Evolutionary conservation across 2,113 vertebrate species (phyloP).

Genomic region (Nannospalax galili): DNA sequence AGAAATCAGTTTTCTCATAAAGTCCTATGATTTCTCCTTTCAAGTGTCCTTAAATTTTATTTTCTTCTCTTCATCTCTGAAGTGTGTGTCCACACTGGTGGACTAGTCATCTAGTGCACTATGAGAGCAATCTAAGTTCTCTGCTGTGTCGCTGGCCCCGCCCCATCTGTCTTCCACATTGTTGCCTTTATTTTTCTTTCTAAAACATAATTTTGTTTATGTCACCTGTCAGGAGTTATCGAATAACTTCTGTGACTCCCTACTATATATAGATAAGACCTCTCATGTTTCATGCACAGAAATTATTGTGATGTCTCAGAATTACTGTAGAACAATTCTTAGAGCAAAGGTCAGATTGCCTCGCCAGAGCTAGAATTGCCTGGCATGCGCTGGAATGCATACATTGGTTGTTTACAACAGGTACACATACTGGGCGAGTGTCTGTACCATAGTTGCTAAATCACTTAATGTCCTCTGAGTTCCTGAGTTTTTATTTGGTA

Average conservation of each 20-base stretch:
- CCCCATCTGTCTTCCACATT: neutral
- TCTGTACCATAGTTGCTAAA: neutral
- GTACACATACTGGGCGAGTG: neutral
- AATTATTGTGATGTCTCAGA: too few relatives aligned
- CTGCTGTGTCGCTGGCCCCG: neutral
- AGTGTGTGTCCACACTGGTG: neutral
- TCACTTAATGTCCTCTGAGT: neutral
- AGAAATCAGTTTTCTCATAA: neutral
- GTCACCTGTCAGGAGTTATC: neutral
- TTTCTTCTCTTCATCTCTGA: neutral
- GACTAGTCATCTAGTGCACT: neutral
- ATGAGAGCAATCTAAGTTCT: neutral
- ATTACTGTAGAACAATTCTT: neutral
- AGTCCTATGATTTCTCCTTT: neutral
- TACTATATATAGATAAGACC: neutral
- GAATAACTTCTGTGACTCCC: neutral
- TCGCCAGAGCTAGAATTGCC: neutral
- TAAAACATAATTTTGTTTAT: neutral
- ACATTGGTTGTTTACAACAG: neutral
- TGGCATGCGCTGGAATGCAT: neutral
- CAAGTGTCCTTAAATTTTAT: neutral
- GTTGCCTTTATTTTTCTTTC: neutral
- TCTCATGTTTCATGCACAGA: neutral
- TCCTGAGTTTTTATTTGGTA: neutral
- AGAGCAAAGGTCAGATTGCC: neutral